A percentile compares a stretch with the other conserved stretches of the same genome.
These are phyloP conservation scores for Drosophila nannoptera DNA, from an alignment of 1,140 invertebrate species.

Conservation along the genomic window DNA sequence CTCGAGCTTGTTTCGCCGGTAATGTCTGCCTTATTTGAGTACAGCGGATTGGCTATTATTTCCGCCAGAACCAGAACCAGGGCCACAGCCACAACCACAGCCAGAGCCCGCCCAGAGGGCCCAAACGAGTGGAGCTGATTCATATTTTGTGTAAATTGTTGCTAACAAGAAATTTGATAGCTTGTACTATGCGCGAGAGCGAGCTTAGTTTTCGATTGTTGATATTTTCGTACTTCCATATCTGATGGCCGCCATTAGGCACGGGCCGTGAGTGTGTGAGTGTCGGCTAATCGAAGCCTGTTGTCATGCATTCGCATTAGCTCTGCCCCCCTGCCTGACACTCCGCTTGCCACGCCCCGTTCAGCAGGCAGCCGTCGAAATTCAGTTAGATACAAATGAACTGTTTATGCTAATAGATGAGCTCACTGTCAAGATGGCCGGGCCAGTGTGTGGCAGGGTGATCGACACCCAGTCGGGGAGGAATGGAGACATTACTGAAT, in stretches of 20 bases:
- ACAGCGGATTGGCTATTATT: slow-evolving; percentile 26
- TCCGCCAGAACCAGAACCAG: neutral
- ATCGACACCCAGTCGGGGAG: slow-evolving; percentile 8
- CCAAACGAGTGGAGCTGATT: slow-evolving; percentile 40
- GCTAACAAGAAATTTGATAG: slow-evolving; percentile 73
- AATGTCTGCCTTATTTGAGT: slow-evolving; percentile 21
- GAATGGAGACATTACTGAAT: slow-evolving; percentile 63
- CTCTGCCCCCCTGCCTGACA: neutral
- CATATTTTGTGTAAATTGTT: slow-evolving; percentile 61
- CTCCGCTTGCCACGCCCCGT: slow-evolving; percentile 10
- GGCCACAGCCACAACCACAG: neutral
- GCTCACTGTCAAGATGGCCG: slow-evolving; percentile 47
- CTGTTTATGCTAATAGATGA: slow-evolving; percentile 76
- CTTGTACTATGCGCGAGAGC: slow-evolving; percentile 22
- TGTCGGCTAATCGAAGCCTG: slow-evolving; percentile 37
- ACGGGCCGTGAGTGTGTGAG: slow-evolving; percentile 21
- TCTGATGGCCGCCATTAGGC: slow-evolving; percentile 21
- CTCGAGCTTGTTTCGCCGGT: slow-evolving; percentile 11
- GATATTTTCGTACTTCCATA: slow-evolving; percentile 13
- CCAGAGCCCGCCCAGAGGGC: slow-evolving; percentile 6
- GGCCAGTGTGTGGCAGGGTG: slow-evolving; percentile 1
- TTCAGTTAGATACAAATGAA: slow-evolving; percentile 71
- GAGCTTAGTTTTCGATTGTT: slow-evolving; percentile 14
- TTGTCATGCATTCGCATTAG: neutral
- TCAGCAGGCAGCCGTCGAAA: slow-evolving; percentile 29